These are phyloP conservation scores for Penaeus vannamei DNA, from an alignment of 1,140 invertebrate genomes.

Conservation along the genomic window DNA sequence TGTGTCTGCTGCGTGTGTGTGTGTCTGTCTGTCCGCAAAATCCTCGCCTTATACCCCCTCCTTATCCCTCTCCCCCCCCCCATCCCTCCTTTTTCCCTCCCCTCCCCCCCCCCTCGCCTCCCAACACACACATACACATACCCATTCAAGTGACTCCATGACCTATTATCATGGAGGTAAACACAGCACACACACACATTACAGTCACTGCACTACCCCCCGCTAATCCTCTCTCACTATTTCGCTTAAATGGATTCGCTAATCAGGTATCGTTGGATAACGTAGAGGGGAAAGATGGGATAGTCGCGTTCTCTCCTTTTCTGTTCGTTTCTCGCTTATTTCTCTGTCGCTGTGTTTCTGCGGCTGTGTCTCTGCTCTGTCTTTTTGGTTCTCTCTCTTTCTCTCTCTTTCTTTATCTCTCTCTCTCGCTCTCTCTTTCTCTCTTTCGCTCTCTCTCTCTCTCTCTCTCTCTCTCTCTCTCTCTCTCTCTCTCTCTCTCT, in stretches of 20 bases:
- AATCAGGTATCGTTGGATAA: no score
- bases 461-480: not conserved
- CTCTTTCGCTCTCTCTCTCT: not conserved
- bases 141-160: no score
- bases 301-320: not conserved
- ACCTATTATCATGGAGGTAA: slow-evolving; percentile 12
- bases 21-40: no score
- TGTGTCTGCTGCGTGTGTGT: no score
- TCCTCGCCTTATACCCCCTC: no score
- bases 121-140: not conserved
- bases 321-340: not conserved
- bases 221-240: no score
- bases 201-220: not conserved
- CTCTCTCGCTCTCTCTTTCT: not conserved
- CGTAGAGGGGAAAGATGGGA: no score
- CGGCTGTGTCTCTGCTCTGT: not conserved
- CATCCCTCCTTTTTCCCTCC: no score
- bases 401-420: slow-evolving; percentile 25
- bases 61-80: no score
- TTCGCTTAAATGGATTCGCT: no score
- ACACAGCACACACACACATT: slow-evolving; percentile 1
- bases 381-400: not conserved
- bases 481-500: not conserved
- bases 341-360: not conserved
- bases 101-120: no score